Conservation (phyloP, 1,140 invertebrate species). For the Wasmannia auropunctata region DNA sequence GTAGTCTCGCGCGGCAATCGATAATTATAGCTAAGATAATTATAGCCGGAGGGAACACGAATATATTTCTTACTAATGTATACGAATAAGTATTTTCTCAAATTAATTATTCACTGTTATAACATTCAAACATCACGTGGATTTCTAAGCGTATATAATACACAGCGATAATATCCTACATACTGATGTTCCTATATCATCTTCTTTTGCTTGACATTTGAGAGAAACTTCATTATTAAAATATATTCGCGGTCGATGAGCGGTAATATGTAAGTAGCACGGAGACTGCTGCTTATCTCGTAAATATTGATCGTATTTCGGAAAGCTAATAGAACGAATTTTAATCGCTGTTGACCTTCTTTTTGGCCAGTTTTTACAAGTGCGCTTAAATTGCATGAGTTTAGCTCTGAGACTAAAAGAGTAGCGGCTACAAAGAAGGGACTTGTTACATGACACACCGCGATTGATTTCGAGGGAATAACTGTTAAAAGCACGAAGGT, state of each 20-base stretch:
- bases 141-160: not conserved
- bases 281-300: not conserved
- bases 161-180: not conserved
- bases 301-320: not conserved
- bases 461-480: not conserved
- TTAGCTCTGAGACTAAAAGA: conserved; percentile 46
- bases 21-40: not conserved
- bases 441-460: not conserved
- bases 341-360: conserved; percentile 21
- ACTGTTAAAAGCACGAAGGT: not conserved
- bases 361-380: conserved; percentile 36
- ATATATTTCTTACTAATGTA: conserved; percentile 24
- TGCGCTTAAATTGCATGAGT: conserved; percentile 50
- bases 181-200: no score
- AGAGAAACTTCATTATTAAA: not conserved
- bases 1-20: not conserved
- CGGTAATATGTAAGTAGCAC: not conserved
- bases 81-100: conserved; percentile 9
- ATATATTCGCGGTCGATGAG: not conserved
- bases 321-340: not conserved
- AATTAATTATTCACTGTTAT: not conserved
- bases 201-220: not conserved
- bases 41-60: not conserved
- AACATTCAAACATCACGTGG: not conserved
- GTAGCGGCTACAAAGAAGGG: conserved; percentile 50